A percentile compares a stretch with the other conserved stretches of the same genome.
These are phyloP conservation scores for Apogon hyalosoma DNA, from an alignment of 2,797 vertebrate species.

Conservation along the genomic window DNA sequence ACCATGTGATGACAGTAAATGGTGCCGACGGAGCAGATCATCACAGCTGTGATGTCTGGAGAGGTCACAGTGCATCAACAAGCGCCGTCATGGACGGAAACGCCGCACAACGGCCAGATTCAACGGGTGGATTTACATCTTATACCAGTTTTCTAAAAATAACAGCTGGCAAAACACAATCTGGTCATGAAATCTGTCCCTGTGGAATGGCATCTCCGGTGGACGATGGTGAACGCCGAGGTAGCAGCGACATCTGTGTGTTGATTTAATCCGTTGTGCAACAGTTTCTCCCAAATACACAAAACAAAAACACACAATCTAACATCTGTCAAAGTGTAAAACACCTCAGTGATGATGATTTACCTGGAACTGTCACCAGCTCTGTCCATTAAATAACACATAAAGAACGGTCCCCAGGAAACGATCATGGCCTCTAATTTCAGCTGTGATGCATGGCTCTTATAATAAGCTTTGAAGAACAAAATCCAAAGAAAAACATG, in stretches of 20 bases:
- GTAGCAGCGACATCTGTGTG: conserved; percentile 50
- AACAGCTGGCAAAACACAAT: conserved; percentile 26
- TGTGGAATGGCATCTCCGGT: neutral
- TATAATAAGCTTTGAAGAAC: conserved; percentile 1
- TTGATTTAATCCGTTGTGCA: conserved; percentile 47
- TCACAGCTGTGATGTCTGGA: conserved; percentile 62
- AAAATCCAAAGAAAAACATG: neutral
- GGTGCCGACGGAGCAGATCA: conserved; percentile 53
- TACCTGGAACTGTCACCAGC: neutral
- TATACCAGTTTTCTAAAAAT: conserved; percentile 15
- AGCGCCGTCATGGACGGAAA: conserved; percentile 27
- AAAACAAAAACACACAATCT: conserved; percentile 24
- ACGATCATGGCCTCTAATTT: conserved; percentile 10
- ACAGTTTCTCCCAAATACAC: conserved; percentile 26
- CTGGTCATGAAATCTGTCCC: conserved; percentile 3
- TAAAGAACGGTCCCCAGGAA: neutral
- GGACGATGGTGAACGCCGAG: conserved; percentile 18
- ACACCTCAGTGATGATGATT: conserved; percentile 17
- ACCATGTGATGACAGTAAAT: conserved; percentile 49
- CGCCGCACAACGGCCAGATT: conserved; percentile 14
- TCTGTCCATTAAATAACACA: neutral
- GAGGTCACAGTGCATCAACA: conserved; percentile 56
- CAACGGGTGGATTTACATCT: conserved; percentile 26
- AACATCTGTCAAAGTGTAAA: conserved; percentile 40
- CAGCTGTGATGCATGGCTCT: neutral